Evolutionary conservation across 2,888 invertebrate genomes (phyloP), one percentile per base, ranked within the genome.

Genomic region (Noctua fimbriata): DNA sequence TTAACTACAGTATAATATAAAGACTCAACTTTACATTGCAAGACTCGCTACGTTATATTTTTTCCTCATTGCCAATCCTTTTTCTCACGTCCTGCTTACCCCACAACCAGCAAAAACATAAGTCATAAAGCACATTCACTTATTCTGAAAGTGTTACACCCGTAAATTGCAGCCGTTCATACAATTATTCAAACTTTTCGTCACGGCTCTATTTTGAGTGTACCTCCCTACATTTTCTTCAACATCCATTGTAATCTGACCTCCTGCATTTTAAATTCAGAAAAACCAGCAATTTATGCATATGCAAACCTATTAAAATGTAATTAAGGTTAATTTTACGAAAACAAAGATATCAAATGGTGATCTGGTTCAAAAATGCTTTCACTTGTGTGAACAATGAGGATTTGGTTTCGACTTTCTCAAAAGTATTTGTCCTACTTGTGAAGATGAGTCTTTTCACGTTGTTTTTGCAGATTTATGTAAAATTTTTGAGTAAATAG

Each of bases 271-370:
- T 83, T 77, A 79, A 83, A 72, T 60, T 55, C 69, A 66, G 32
- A 65, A 60, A 82, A 71, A 66, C 41, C 32, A 52, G 47, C 76
- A 76, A 83, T 73, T 83, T 84, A 88, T 84, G 77, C 49, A 82
- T 75, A 78, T 73, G 60, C 73, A 63, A 81, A 77, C 65, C 18
- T 81, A 84, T 89, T 84, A 73, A 81, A 79, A 79, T 55, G 12
- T 70, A 83, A 88, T 88, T 81, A 84, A 87, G 85, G 88, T 87
- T 83, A 88, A 86, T 85, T 84, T 82, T 80, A 75, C 70, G 36
- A 82, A 86, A 84, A 87, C 67, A 65, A 84, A 86, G 81, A 82
- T 78, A 76, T 80, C 79, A 73, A 79, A 82, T 14, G 66, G 36
- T 78, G 80, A 73, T 81, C 83, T 76, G 66, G 70, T 79, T 78